Evolutionary conservation across 2,797 vertebrate species (phyloP).

Genomic region (Danio aesculapii): DNA sequence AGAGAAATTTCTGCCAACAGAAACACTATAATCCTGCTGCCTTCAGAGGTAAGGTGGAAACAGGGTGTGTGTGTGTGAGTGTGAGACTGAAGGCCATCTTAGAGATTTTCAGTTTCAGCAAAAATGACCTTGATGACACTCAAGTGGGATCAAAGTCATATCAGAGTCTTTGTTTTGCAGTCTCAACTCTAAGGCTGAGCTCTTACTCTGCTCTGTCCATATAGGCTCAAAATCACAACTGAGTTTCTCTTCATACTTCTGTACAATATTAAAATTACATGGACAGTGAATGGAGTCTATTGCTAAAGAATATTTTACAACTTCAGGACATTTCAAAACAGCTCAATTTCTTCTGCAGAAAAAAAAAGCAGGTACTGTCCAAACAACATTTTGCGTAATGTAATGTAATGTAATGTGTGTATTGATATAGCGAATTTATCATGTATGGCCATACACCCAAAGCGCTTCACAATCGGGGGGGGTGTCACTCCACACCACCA

Average conservation of each 20-base stretch:
- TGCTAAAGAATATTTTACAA: not conserved
- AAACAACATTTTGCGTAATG: not conserved
- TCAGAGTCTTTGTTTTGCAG: not conserved
- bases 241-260: not conserved
- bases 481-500: too few species aligned
- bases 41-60: conserved; percentile 26
- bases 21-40: not conserved
- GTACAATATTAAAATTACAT: not conserved
- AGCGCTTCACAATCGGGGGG: too few species aligned
- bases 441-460: too few species aligned
- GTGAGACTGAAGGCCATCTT: not conserved
- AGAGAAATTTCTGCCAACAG: not conserved
- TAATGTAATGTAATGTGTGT: too few species aligned
- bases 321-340: not conserved
- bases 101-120: conserved; percentile 12
- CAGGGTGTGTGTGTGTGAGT: not conserved
- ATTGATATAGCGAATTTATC: too few species aligned
- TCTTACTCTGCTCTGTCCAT: not conserved
- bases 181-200: not conserved
- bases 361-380: not conserved
- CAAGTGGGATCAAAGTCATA: conserved; percentile 7
- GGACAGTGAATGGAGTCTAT: not conserved
- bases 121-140: conserved; percentile 7
- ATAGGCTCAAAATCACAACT: not conserved
- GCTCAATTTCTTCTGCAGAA: not conserved